A percentile compares a stretch with the other conserved stretches of the same genome.
Evolutionary conservation across 2,797 vertebrate species (phyloP).

Genomic region (Clamator glandarius): DNA sequence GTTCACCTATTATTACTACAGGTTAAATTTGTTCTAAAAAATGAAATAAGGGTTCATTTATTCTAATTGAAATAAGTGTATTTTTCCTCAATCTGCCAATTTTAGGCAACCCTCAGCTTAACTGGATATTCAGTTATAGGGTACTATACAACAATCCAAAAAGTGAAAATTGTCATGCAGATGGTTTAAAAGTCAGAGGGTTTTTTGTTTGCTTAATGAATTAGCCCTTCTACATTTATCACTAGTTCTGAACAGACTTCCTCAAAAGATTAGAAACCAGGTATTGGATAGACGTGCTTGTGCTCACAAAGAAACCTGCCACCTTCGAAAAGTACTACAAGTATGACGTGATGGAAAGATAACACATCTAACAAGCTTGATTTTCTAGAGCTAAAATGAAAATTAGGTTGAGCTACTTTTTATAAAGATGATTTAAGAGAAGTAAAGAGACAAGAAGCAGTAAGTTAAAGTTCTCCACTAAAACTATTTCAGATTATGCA

Average conservation of each 20-base stretch:
- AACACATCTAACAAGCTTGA: neutral
- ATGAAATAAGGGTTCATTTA: neutral
- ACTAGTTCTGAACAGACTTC: neutral
- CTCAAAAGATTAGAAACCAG: neutral
- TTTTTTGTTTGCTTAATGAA: neutral
- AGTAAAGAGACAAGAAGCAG: neutral
- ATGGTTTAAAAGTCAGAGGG: accelerated
- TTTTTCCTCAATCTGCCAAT: neutral
- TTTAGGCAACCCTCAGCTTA: neutral
- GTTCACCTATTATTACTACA: neutral
- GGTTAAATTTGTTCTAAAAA: neutral
- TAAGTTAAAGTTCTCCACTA: neutral
- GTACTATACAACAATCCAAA: neutral
- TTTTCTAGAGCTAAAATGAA: neutral
- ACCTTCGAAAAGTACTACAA: neutral
- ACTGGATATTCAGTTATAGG: neutral
- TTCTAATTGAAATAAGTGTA: neutral
- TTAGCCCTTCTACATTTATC: neutral
- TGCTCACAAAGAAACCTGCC: neutral
- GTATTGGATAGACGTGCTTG: neutral
- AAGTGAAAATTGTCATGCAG: neutral
- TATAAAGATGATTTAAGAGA: neutral
- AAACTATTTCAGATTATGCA: neutral
- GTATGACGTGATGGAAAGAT: neutral
- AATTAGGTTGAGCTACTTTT: neutral